These are phyloP conservation scores for Plagodis pulveraria DNA, from an alignment of 2,888 invertebrate genomes.

Conservation along the genomic window DNA sequence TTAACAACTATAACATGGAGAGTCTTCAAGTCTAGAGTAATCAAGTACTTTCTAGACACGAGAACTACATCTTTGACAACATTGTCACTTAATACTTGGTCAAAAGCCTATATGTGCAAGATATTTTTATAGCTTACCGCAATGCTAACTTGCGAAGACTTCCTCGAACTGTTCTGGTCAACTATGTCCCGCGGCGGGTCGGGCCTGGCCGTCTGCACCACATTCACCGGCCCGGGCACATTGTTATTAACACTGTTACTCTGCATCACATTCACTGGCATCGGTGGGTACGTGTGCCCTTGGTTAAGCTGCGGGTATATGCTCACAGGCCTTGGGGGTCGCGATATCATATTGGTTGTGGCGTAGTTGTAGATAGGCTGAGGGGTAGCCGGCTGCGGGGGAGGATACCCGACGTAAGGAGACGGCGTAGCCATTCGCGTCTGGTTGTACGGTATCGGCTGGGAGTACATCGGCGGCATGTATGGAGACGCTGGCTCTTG, in stretches of 20 bases:
- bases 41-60: too few species aligned
- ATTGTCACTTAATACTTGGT: too few species aligned
- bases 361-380: conserved; percentile 62
- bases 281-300: conserved; percentile 58
- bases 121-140: conserved; percentile 17
- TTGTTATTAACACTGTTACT: conserved; percentile 9
- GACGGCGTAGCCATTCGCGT: conserved; percentile 71
- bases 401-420: conserved; percentile 60
- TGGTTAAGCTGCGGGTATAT: conserved; percentile 69
- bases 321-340: conserved; percentile 60
- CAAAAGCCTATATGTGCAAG: too few species aligned
- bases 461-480: conserved; percentile 55
- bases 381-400: conserved; percentile 38
- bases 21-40: too few species aligned
- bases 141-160: conserved; percentile 67
- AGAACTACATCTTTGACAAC: too few species aligned
- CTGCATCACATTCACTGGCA: conserved; percentile 12
- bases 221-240: conserved; percentile 1
- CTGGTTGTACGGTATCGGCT: conserved; percentile 64
- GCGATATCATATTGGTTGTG: conserved; percentile 74
- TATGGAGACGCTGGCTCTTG: conserved; percentile 54
- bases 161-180: conserved; percentile 60
- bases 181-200: conserved; percentile 60
- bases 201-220: conserved; percentile 1
- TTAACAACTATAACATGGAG: too few species aligned